Base-by-base conservation (phyloP, 2,888 invertebrate genomes). In the Meteorus colon region DNA sequence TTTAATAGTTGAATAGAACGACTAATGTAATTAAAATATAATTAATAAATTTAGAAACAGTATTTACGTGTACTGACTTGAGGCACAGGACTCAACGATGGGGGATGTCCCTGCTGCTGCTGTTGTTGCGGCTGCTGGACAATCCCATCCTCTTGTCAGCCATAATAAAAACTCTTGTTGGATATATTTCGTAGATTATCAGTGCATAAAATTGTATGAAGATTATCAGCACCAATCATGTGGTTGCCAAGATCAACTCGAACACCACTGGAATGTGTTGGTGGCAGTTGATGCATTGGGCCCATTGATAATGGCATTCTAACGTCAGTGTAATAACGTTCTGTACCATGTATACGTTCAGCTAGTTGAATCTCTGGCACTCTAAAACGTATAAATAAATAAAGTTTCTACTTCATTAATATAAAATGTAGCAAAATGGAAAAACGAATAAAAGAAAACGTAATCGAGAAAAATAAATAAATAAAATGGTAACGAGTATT, bases 81-180 rank as follows among this genome's bases (percentile, higher is more conserved):
- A 81, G 88, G 87, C 76, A 89, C 89, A 68, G 88, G 88, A 80
- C 88, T 89, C 78, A 89, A 82, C 45, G 85, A 83, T 70, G 86
- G 86, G 82, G 87, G 87, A 76, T 84, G 85, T 76, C 86, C 87
- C 81, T 91, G 87, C 86, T 91, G 90, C 55, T 48, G 48, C 4
- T 48, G 48, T 4, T 48, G 16, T 5, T 48, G 48, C 16, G 16
- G 48, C 55, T 55, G 55, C 86, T 91, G 90, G 84, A 86, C 89
- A 85, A 89, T 90, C 86, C 90, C 90, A 81, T 92, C 91, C 88
- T 93, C 91, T 86, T 92, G 94, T 95, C 95, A 95, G 92, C 95
- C 95, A 87, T 94, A 95, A 88, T 95, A 95, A 85, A 87, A 88
- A 81, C 84, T 80, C 85, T 87, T 79, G 83, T 86, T 87, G 80